Evolutionary conservation across 1,140 invertebrate species (phyloP), one percentile per base, ranked within the genome.

Genomic region (Colletes latitarsis): DNA sequence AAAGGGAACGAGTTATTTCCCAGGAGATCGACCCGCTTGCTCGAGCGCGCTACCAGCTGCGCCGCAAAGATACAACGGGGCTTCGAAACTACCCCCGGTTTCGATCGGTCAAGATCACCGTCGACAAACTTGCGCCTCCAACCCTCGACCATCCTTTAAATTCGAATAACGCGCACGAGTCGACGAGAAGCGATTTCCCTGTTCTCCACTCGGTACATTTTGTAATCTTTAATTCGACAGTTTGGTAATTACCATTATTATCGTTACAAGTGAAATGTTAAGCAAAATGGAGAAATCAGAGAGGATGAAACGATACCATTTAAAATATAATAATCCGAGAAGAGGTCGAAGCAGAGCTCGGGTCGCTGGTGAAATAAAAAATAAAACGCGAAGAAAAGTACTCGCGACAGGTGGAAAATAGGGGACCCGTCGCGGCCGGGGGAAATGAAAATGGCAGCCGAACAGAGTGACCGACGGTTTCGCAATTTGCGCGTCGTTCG

Each of bases 1-100:
- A 79, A 79, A 79, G 60, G 58, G 30, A 19, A 0, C 15, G 5
- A 21, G 69, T 73, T 79, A 79, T 79, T 79, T 79, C 77, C 77
- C 77, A 10, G 12, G 77, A 73, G 69, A 49, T 64, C 8, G 62
- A 58, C 76, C 57, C n/a, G 41, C 8, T 68, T 49, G 41, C 53
- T 60, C 43, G 0, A 5, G 19, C 4, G 3, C 19, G 39, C 15
- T 77, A 69, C 69, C 43, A 66, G 17, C 30, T n/a, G 64, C 64
- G 19, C 64, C 9, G 10, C 52, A 21, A 17, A 53, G 62, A 67
- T 19, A 58, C 57, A 19, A 58, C 14, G 41, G 55, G 55, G 10
- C n/a, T 39, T 30, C 30, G 14, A 30, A 74, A 39, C 15, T 39
- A 41, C 6, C 46, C 17, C 10, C 43, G 12, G 15, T 10, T 53